Base-by-base conservation (phyloP, 2,797 vertebrate species). In the Macropodus opercularis region DNA sequence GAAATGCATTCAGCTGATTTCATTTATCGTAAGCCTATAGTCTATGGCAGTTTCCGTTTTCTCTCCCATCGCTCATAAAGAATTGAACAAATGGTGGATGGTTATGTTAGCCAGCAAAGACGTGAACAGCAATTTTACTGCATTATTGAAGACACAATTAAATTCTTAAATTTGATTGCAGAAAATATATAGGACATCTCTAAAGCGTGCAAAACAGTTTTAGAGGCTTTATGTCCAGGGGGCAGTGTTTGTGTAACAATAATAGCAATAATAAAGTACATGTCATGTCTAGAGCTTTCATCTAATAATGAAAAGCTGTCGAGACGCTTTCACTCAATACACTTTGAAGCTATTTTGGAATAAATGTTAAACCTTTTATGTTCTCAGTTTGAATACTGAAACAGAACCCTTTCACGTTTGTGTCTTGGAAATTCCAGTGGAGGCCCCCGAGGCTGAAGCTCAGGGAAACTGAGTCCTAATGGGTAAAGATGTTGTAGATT, bases 1-100 rank as follows among this genome's bases (percentile, higher is more conserved):
- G 71, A 77, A 89, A 83, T 68, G 38, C 63, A 57, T 75, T 82
- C 65, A 71, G 29, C 44, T 50, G 62, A 72, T 81, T 88, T 77
- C 56, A 80, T 86, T 85, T 68, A 81, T 85, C 69, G 68, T 60
- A 55, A 29, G 23, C 54, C 53, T 57, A 62, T 72, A 65, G 80
- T 80, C 63, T 68, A 53, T 6, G 13, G 40, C 22, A 68, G 57
- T 63, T 42, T 63, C 46, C 8, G 23, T 46, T 38, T 72, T 44
- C 43, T 40, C 39, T 68, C 26, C 59, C 71, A 42, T 69, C 8
- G 26, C 67, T 77, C 72, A 84, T 79, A 72, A 84, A 83, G 63
- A 77, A 84, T 71, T 80, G 53, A 85, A 65, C 57, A 65, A 76
- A 85, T 72, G 42, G 67, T 26, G 47, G 63, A 72, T 47, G 41